A percentile compares a stretch with the other conserved stretches of the same genome.
These are phyloP conservation scores for Drosophila affinis DNA, from an alignment of 2,888 invertebrate species.

Conservation along the genomic window DNA sequence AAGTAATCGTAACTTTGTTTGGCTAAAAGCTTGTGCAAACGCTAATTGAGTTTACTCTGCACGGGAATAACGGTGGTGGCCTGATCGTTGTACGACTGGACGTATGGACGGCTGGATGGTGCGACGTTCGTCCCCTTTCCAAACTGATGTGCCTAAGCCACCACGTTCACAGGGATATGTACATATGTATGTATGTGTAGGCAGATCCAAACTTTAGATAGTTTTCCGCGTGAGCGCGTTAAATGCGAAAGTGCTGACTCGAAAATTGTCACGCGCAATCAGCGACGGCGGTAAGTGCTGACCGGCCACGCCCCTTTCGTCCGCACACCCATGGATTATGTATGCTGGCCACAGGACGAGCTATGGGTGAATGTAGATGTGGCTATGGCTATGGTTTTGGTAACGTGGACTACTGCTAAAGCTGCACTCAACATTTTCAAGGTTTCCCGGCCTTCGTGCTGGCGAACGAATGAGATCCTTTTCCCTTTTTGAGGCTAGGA, in stretches of 20 bases:
- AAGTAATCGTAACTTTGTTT: constrained; percentile 65
- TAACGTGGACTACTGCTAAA: constrained; percentile 25
- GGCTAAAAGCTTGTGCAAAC: constrained; percentile 69
- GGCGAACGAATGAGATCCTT: constrained; percentile 43
- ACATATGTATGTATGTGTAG: not conserved
- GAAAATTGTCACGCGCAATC: constrained; percentile 71
- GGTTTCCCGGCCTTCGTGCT: constrained; percentile 19
- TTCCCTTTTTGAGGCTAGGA: constrained; percentile 44
- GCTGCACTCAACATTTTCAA: constrained; percentile 42
- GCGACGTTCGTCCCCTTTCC: constrained; percentile 12
- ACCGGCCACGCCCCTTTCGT: constrained; percentile 45
- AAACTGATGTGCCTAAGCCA: constrained; percentile 51
- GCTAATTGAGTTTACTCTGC: constrained; percentile 68
- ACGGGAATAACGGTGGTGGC: constrained; percentile 6
- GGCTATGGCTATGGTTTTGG: not conserved
- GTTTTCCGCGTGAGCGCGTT: constrained; percentile 36
- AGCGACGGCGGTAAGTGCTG: constrained; percentile 59
- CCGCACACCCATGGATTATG: constrained; percentile 45
- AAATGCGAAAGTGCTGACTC: constrained; percentile 68
- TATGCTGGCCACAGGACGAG: not conserved
- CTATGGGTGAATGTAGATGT: constrained; percentile 9
- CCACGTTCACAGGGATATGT: constrained; percentile 3
- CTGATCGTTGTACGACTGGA: not conserved
- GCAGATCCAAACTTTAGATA: constrained; percentile 29
- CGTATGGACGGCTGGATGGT: constrained; percentile 11